A percentile compares a stretch with the other conserved stretches of the same genome.
Evolutionary conservation across 2,888 invertebrate species (phyloP).

Genomic region (Drosophila paranaensis): DNA sequence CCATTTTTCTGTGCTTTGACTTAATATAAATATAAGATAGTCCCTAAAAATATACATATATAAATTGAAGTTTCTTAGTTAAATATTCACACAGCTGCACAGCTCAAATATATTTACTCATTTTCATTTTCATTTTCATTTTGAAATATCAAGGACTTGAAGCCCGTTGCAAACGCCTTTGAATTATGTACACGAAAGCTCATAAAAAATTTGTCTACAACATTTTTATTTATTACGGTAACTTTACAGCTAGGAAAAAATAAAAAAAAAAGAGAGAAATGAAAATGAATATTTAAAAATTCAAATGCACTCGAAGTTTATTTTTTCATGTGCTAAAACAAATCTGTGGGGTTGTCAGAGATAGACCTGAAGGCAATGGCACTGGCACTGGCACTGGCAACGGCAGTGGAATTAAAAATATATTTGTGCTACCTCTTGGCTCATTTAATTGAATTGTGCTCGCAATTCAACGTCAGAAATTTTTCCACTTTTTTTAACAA

Average conservation of each 20-base stretch:
- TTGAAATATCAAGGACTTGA: too few relatives aligned
- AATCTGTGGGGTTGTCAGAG: conserved; percentile 27
- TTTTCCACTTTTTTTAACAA: conserved; percentile 76
- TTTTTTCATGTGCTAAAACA: conserved; percentile 6
- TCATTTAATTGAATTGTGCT: conserved; percentile 70
- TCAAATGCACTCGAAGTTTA: conserved; percentile 55
- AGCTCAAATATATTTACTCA: neutral
- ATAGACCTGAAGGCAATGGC: conserved; percentile 22
- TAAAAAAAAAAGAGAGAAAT: conserved; percentile 7
- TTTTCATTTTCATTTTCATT: neutral
- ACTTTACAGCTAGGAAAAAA: conserved; percentile 12
- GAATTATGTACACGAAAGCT: conserved; percentile 23
- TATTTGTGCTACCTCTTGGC: conserved; percentile 29
- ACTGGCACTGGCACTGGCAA: conserved; percentile 30
- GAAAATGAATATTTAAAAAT: conserved; percentile 33
- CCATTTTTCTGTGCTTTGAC: conserved; percentile 30
- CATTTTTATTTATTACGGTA: conserved; percentile 67
- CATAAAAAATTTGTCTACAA: conserved; percentile 36
- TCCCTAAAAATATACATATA: too few relatives aligned
- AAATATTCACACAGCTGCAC: conserved; percentile 3
- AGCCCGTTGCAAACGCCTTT: conserved; percentile 1
- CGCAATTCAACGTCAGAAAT: conserved; percentile 48
- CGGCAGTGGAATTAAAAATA: conserved; percentile 49
- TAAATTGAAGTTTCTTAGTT: neutral
- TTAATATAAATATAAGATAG: neutral